phyloP scores from a whole-genome alignment of 2,797 vertebrate species.

The Poecilia gillii region DNA sequence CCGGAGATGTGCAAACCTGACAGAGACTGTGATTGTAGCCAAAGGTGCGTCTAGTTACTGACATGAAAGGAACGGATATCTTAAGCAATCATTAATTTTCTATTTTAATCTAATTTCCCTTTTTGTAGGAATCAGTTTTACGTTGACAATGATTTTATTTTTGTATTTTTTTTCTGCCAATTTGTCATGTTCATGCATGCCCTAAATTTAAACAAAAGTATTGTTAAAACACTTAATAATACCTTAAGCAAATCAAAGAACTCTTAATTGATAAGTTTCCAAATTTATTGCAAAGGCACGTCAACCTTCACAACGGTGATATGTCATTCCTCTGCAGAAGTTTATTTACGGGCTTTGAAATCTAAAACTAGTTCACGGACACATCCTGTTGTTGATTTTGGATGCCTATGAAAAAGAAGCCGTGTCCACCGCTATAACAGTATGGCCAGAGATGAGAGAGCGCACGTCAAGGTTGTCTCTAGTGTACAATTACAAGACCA shows the following conservation, averaged over 20 bases:
- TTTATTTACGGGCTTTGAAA: conserved; percentile 2
- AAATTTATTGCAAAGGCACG: not conserved
- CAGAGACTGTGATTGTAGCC: too few species aligned
- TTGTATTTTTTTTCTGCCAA: not conserved
- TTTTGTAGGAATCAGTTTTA: too few species aligned
- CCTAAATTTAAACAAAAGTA: not conserved
- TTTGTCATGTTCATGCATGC: not conserved
- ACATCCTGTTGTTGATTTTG: not conserved
- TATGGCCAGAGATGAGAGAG: conserved; percentile 40
- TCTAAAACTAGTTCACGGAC: conserved; percentile 8
- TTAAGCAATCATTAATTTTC: too few species aligned
- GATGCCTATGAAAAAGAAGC: conserved; percentile 30
- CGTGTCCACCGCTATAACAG: conserved; percentile 6
- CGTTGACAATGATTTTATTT: not conserved
- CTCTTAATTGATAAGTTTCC: not conserved
- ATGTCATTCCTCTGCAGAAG: not conserved
- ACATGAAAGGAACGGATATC: too few species aligned
- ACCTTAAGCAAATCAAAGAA: not conserved
- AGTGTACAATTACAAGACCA: conserved; percentile 70
- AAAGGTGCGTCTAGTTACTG: too few species aligned
- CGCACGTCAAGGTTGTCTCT: conserved; percentile 60
- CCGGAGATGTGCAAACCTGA: too few species aligned
- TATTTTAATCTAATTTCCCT: too few species aligned
- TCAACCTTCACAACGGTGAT: not conserved
- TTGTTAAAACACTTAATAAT: too few species aligned